A percentile compares a stretch with the other conserved stretches of the same genome.
Evolutionary conservation across 2,797 vertebrate species (phyloP).

Genomic region (Sebastes taczanowskii): DNA sequence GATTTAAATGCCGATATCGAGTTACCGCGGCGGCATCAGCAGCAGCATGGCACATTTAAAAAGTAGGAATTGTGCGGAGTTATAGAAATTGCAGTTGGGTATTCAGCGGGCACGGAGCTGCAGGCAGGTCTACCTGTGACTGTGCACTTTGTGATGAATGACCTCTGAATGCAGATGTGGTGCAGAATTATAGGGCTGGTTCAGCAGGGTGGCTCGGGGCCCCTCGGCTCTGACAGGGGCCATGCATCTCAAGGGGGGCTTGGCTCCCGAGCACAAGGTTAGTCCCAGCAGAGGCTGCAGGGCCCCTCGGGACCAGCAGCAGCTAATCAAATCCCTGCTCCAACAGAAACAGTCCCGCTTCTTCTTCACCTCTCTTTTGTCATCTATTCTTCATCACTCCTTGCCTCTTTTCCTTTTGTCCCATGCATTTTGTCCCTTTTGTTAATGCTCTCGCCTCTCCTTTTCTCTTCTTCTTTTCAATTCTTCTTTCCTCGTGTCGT

Average conservation of each 20-base stretch:
- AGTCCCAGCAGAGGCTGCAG: constrained; percentile 17
- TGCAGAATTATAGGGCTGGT: constrained; percentile 46
- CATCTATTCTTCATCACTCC: background rate
- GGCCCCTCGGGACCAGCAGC: constrained; percentile 26
- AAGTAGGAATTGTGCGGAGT: constrained; percentile 9
- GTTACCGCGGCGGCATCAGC: background rate
- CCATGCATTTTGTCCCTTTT: background rate
- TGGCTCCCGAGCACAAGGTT: constrained; percentile 50
- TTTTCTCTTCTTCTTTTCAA: background rate
- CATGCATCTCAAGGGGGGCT: constrained; percentile 68
- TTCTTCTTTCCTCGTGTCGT: background rate
- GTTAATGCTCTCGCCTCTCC: background rate
- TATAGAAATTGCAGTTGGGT: constrained; percentile 8
- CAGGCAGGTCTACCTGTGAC: constrained; percentile 32
- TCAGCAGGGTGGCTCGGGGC: constrained; percentile 44
- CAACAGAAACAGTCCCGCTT: background rate
- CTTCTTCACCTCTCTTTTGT: background rate
- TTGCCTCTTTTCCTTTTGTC: background rate
- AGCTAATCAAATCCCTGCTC: constrained; percentile 18
- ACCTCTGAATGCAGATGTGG: constrained; percentile 59
- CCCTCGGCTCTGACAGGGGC: constrained; percentile 62
- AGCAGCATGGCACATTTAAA: background rate
- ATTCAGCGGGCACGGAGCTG: background rate
- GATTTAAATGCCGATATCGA: constrained; percentile 23
- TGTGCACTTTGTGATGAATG: constrained; percentile 59